phyloP scores from a whole-genome alignment of 2,797 vertebrate genomes.

The Rallus crepitans region DNA sequence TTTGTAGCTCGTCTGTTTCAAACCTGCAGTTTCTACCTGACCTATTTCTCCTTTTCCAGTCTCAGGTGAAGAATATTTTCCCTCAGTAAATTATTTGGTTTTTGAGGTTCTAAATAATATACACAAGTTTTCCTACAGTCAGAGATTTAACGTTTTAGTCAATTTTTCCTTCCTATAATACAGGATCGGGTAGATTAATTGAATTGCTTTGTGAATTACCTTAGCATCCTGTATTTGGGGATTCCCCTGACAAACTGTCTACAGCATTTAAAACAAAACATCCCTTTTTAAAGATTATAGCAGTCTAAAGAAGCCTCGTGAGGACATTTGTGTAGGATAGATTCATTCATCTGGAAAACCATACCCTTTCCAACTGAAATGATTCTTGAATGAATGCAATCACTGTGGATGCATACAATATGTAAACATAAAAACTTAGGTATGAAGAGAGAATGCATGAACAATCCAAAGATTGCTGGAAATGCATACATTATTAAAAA shows the following conservation, averaged over 20 bases:
- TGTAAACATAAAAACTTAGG: not conserved
- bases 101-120: not conserved
- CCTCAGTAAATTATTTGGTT: not conserved
- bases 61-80: not conserved
- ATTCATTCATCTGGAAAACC: not conserved
- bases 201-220: not conserved
- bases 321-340: not conserved
- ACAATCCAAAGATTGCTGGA: not conserved
- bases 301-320: not conserved
- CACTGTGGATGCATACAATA: not conserved
- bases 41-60: slow-evolving; percentile 21
- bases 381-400: not conserved
- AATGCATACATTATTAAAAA: not conserved
- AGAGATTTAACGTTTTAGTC: not conserved
- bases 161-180: not conserved
- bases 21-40: slow-evolving; percentile 2
- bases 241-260: not conserved
- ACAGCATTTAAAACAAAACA: not conserved
- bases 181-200: not conserved
- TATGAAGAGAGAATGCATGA: not conserved
- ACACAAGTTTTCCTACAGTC: not conserved
- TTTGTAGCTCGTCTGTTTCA: slow-evolving; percentile 17
- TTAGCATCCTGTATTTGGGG: not conserved
- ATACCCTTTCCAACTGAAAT: not conserved
- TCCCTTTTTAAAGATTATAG: not conserved